Evolutionary conservation across 2,888 invertebrate genomes (phyloP).

Genomic region (Hirtodrosophila histrioides): DNA sequence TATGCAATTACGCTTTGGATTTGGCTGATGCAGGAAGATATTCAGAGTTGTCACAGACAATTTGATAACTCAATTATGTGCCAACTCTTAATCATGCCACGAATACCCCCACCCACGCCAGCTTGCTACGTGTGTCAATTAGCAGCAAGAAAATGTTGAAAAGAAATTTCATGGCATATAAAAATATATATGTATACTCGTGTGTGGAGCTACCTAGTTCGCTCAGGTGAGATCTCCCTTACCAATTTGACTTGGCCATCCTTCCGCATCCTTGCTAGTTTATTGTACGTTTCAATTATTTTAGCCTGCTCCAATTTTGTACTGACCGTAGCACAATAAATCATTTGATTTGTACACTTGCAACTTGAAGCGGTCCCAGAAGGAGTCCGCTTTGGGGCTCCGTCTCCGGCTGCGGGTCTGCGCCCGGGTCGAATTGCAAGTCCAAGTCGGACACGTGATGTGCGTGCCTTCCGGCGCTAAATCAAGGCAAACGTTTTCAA

Average conservation of each 20-base stretch:
- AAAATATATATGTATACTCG: background rate
- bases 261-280: background rate
- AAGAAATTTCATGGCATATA: slow-evolving; percentile 27
- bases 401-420: slow-evolving; percentile 6
- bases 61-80: slow-evolving; percentile 52
- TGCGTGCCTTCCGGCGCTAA: slow-evolving; percentile 82
- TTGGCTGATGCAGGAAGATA: slow-evolving; percentile 10
- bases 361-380: slow-evolving; percentile 21
- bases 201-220: background rate
- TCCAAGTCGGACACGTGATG: slow-evolving; percentile 55
- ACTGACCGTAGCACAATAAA: slow-evolving; percentile 59
- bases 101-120: background rate
- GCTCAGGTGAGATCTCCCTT: background rate
- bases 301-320: slow-evolving; percentile 54
- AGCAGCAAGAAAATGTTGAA: slow-evolving; percentile 50
- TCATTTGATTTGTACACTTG: slow-evolving; percentile 74
- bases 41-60: slow-evolving; percentile 17
- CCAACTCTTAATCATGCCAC: slow-evolving; percentile 35
- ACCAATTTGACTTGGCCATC: background rate
- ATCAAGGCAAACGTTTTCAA: slow-evolving; percentile 75
- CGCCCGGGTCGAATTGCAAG: background rate
- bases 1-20: background rate
- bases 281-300: slow-evolving; percentile 72
- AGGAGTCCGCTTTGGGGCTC: background rate
- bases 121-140: slow-evolving; percentile 55